These are phyloP conservation scores for Amphilophus citrinellus DNA, from an alignment of 2,113 vertebrate genomes.

Conservation along the genomic window DNA sequence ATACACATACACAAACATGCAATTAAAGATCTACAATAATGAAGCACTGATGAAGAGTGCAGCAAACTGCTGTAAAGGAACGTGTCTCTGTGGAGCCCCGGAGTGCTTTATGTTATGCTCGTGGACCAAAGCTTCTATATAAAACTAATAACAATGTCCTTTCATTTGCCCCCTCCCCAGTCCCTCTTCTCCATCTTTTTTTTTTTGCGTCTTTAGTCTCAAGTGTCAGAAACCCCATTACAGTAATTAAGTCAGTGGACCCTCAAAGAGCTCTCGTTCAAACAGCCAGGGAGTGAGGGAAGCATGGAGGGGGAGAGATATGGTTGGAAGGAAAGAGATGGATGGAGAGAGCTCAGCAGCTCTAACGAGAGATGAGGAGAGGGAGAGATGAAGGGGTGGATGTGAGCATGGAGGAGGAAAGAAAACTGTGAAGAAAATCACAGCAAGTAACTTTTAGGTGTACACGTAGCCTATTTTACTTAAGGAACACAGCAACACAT, in stretches of 20 bases:
- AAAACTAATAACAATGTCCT: constrained; percentile 68
- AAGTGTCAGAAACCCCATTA: constrained; percentile 79
- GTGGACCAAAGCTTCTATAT: constrained; percentile 30
- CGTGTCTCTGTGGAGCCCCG: constrained; percentile 35
- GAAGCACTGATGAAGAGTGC: constrained; percentile 47
- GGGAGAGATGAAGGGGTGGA: constrained; percentile 37
- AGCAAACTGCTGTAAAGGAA: constrained; percentile 42
- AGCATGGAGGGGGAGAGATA: constrained; percentile 59
- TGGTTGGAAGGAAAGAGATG: constrained; percentile 51
- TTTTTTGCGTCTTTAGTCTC: constrained; percentile 61
- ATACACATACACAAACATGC: constrained; percentile 11
- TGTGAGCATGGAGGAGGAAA: constrained; percentile 24
- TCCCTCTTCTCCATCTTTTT: constrained; percentile 54
- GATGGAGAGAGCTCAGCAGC: constrained; percentile 34
- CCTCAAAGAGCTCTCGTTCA: constrained; percentile 72
- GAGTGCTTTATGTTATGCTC: constrained; percentile 45
- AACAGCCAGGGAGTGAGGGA: constrained; percentile 49
- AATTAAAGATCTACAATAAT: constrained; percentile 57
- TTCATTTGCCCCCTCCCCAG: constrained; percentile 36
- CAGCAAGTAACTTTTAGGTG: constrained; percentile 34
- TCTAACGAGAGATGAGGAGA: constrained; percentile 30
- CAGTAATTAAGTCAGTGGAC: constrained; percentile 78
- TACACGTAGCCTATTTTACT: neutral
- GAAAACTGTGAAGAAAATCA: constrained; percentile 24
- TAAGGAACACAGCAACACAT: constrained; percentile 27